Conservation (phyloP, 2,888 invertebrate species). For the Quadriops clusia region DNA sequence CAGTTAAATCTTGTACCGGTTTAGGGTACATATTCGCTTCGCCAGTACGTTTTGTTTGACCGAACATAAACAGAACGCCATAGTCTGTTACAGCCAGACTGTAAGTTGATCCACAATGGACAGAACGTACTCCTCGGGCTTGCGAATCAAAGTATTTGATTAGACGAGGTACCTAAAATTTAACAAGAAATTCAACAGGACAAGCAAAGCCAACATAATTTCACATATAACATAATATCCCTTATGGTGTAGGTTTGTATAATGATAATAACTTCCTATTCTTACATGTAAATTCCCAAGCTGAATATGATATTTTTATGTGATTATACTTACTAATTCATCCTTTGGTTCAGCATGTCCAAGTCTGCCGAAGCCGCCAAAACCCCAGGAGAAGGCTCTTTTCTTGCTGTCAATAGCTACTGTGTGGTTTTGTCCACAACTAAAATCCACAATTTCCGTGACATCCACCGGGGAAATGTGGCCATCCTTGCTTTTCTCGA, state of each 20-base stretch:
- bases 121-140: slow-evolving; percentile 68
- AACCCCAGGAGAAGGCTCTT: slow-evolving; percentile 89
- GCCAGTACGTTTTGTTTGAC: slow-evolving; percentile 83
- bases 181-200: no score
- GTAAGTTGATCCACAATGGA: slow-evolving; percentile 77
- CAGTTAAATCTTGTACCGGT: slow-evolving; percentile 84
- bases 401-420: slow-evolving; percentile 83
- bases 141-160: slow-evolving; percentile 83
- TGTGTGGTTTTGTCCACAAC: slow-evolving; percentile 85
- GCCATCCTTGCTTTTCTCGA: slow-evolving; percentile 79
- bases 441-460: slow-evolving; percentile 79
- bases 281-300: neutral
- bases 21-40: slow-evolving; percentile 97
- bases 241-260: no score
- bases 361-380: slow-evolving; percentile 86
- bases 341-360: slow-evolving; percentile 90
- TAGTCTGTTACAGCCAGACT: slow-evolving; percentile 74
- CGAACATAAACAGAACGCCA: slow-evolving; percentile 70
- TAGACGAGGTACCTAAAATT: slow-evolving; percentile 44
- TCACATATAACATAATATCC: no score
- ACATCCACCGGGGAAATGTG: slow-evolving; percentile 73
- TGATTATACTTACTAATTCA: slow-evolving; percentile 62
- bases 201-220: no score
- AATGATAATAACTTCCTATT: no score
- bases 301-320: neutral